Base-by-base conservation (phyloP, 1,140 invertebrate species). In the Penaeus indicus region DNA sequence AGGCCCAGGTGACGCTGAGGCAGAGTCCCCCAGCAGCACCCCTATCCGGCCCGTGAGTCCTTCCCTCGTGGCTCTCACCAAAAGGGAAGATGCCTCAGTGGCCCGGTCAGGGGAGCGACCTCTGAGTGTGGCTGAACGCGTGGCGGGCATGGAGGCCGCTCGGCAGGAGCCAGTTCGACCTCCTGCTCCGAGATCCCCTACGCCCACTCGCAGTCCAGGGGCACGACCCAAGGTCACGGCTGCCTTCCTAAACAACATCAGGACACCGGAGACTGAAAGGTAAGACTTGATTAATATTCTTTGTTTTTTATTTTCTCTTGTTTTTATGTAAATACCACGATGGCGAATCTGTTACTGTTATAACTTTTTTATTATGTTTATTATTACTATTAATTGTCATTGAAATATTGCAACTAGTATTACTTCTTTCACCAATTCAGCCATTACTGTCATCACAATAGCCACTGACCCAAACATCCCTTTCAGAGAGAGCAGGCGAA, bases 21-120 rank as follows among this genome's bases (percentile, higher is more conserved):
- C 27, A 19, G 19, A 64, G 78, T 60, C 32, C 72, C 75, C 22
- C 63, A 54, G 72, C 91, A 91, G 84, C 25, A 67, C 80, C 63
- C 69, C 90, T 54, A 84, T 67, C 27, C 87, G 89, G 27, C 86
- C 91, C 16, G 78, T 89, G 16, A 89, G 89, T 87, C 90, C 90
- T 10, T 86, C 83, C 32, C 86, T 91, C 10, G 32, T 62, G 92
- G 93, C 32, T 92, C 93, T 16, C 92, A 93, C 82, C 90, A 93
- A 3, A 80, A 93, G 93, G 92, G 93, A 93, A 90, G 91, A 91
- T 85, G 89, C 93, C 85, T 63, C 75, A 93, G 92, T 89, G 91
- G 92, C 25, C 91, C 90, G 91, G 91, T 89, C 86, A 91, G 92
- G 92, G 90, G 85, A 91, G 63, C 75, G 89, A 25, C 80, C 85